Percentiles rank a stretch among this genome's conserved stretches.
Evolutionary conservation across 2,797 vertebrate genomes (phyloP).

Genomic region (Pristis pectinata): DNA sequence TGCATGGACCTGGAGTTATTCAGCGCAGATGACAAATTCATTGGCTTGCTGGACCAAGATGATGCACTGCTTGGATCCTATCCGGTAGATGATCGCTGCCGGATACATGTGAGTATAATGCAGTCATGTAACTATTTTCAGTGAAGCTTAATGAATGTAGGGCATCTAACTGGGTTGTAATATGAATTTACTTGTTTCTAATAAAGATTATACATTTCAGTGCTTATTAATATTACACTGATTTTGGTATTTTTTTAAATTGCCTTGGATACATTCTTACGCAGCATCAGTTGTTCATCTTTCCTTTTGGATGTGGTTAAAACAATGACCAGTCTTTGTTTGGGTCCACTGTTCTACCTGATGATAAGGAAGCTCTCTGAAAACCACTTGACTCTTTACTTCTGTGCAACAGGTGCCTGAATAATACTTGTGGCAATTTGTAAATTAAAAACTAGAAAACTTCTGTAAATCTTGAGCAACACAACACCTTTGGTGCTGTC

Average conservation of each 20-base stretch:
- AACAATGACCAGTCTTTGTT: not conserved
- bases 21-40: constrained; percentile 60
- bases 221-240: not conserved
- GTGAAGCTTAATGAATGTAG: not conserved
- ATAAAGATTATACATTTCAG: not conserved
- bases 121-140: not conserved
- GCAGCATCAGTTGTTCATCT: not conserved
- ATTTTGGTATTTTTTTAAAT: not conserved
- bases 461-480: not conserved
- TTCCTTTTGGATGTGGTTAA: not conserved
- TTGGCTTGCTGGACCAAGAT: constrained; percentile 70
- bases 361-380: not conserved
- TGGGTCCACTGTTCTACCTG: not conserved
- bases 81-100: constrained; percentile 77
- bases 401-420: not conserved
- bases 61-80: constrained; percentile 82
- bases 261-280: not conserved
- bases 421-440: not conserved
- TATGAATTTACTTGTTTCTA: not conserved
- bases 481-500: not conserved
- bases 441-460: not conserved
- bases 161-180: not conserved
- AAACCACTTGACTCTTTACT: not conserved
- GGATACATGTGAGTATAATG: constrained; percentile 71
- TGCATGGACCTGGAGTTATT: constrained; percentile 80